Evolutionary conservation across 1,140 invertebrate genomes (phyloP), one percentile per base, ranked within the genome.

Genomic region (Pseudomyrmex flavicornis): DNA sequence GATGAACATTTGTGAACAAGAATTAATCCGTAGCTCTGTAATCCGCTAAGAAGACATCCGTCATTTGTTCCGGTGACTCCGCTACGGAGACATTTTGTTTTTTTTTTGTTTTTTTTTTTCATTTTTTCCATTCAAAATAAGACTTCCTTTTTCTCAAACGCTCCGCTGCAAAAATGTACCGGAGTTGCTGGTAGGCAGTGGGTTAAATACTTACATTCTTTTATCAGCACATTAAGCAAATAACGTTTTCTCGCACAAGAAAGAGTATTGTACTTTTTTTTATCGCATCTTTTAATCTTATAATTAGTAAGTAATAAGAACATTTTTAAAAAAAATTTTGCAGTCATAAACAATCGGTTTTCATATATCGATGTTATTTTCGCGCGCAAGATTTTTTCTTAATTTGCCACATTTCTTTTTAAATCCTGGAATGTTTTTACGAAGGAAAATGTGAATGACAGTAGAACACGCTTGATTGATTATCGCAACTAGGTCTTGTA

Each of bases 201-300:
- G 20, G 20, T 22, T 22, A 22, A 73, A 73, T 17, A 12, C 2
- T 9, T 20, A 50, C 50, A n/a, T 76, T 62, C 20, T 77, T 68
- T 77, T 77, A 35, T 35, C 46, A 50, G 17, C 35, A 48, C 61
- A 52, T 66, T 17, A 35, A 0, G 5, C 35, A 3, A 35, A 62
- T 66, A 83, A 56, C 54, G 12, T 63, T 68, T 56, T 79, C 20
- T 79, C 44, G 26, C n/a, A 1, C 7, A 79, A n/a, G 15, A 58
- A 59, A 58, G 10, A 58, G 2, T 58, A 56, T 59, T 46, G 26
- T 26, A 0, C 0, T 63, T 26, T 58, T 54, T 76, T 83, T 79
- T 10, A 52, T 69, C 17, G 20, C 13, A 48, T 77, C 48, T 83
- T 77, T 77, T 66, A 35, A 61, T 79, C n/a, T 35, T 52, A 7